phyloP scores from a whole-genome alignment of 2,113 vertebrate genomes.

The Motacilla tschutschensis region DNA sequence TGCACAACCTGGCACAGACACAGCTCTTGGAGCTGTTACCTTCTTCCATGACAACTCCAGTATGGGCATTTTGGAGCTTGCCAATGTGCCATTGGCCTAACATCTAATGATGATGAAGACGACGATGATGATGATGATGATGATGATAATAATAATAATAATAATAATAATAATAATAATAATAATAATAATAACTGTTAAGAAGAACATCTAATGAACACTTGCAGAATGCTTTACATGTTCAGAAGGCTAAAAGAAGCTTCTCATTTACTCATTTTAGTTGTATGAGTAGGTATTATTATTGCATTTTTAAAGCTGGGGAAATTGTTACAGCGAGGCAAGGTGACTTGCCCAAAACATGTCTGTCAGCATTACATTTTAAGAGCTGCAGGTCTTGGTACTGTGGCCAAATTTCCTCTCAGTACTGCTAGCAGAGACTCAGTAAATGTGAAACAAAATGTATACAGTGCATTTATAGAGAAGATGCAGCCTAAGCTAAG shows the following conservation, averaged over 20 bases:
- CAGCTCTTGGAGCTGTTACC: neutral
- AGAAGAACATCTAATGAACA: neutral
- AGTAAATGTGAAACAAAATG: neutral
- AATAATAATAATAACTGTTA: neutral
- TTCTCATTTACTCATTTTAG: neutral
- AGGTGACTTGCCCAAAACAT: conserved; percentile 24
- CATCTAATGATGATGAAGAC: neutral
- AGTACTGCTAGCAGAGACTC: neutral
- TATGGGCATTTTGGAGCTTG: neutral
- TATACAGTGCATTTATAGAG: neutral
- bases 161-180: neutral
- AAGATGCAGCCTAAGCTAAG: neutral
- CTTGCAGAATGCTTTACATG: neutral
- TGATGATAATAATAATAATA: too few species aligned
- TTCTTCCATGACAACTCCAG: neutral
- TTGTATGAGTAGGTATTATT: neutral
- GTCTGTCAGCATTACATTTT: neutral
- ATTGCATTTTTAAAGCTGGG: neutral
- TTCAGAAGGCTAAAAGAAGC: conserved; percentile 2
- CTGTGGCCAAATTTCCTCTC: neutral
- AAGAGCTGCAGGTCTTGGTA: neutral
- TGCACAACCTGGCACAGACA: neutral
- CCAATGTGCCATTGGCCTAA: neutral
- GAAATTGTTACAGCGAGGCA: conserved; percentile 15
- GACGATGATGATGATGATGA: too few species aligned